These are phyloP conservation scores for Paracentrotus lividus DNA, from an alignment of 53 echinoderm and acorn worm species.

Conservation along the genomic window DNA sequence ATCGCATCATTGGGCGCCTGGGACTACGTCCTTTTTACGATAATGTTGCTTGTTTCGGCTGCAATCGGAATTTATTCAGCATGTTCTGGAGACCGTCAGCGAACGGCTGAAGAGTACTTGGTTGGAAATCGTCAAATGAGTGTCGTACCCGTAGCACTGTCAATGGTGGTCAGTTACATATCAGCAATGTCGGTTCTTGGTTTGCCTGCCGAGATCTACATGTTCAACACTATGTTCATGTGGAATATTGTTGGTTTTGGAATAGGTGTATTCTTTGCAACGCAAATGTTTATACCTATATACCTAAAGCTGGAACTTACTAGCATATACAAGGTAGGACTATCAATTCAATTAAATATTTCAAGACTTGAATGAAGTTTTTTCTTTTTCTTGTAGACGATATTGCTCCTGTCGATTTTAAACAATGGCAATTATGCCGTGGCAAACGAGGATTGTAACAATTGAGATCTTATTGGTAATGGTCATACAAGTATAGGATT, in stretches of 20 bases:
- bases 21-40: conserved; percentile 68
- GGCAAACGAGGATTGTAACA: neutral
- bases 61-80: conserved; percentile 68
- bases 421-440: neutral
- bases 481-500: too few relatives aligned
- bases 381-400: too few relatives aligned
- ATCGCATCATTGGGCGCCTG: conserved; percentile 27
- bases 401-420: neutral
- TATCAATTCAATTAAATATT: too few relatives aligned
- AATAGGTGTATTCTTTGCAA: conserved; percentile 32
- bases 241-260: conserved; percentile 50
- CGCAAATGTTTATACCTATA: conserved; percentile 62
- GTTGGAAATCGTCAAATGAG: conserved; percentile 65
- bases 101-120: conserved; percentile 59
- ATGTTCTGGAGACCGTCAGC: conserved; percentile 56
- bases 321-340: conserved; percentile 59
- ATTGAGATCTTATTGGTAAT: neutral
- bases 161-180: conserved; percentile 62
- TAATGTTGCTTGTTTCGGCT: conserved; percentile 53
- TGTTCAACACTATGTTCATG: conserved; percentile 66
- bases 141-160: conserved; percentile 63
- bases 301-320: conserved; percentile 55
- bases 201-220: conserved; percentile 67
- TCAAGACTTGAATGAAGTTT: neutral
- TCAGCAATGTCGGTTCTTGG: conserved; percentile 70